phyloP scores from a whole-genome alignment of 2,797 vertebrate genomes.

The Corythornis leucogaster region DNA sequence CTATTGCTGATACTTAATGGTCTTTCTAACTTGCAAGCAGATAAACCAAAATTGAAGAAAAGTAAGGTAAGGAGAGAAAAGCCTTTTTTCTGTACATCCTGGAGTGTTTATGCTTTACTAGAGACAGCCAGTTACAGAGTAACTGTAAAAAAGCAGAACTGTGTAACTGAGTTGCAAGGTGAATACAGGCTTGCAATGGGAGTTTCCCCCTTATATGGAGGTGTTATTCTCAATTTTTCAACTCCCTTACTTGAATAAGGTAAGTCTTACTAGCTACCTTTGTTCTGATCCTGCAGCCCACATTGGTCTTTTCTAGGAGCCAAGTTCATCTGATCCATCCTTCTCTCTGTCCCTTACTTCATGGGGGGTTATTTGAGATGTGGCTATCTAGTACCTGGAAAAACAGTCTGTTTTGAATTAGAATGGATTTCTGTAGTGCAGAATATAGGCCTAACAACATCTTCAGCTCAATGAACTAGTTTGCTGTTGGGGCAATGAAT shows the following conservation, averaged over 20 bases:
- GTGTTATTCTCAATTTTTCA: neutral
- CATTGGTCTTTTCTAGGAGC: neutral
- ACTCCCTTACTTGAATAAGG: neutral
- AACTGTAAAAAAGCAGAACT: neutral
- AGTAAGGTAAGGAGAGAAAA: neutral
- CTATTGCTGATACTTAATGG: neutral
- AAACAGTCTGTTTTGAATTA: neutral
- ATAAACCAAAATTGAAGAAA: neutral
- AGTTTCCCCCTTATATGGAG: neutral
- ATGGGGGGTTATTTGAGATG: neutral
- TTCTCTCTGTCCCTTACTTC: neutral
- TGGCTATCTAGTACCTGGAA: neutral
- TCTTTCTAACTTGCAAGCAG: neutral
- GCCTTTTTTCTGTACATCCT: neutral
- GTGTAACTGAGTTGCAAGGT: neutral
- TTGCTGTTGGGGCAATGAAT: neutral
- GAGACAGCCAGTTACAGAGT: neutral
- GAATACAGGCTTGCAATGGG: neutral
- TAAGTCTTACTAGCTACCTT: neutral
- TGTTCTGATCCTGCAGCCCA: neutral
- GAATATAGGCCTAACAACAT: neutral
- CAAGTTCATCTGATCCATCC: neutral
- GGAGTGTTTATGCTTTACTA: neutral
- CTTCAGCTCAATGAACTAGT: neutral
- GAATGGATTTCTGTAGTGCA: neutral